Evolutionary conservation across 2,888 invertebrate species (phyloP).

Genomic region (Girardia tigrina): DNA sequence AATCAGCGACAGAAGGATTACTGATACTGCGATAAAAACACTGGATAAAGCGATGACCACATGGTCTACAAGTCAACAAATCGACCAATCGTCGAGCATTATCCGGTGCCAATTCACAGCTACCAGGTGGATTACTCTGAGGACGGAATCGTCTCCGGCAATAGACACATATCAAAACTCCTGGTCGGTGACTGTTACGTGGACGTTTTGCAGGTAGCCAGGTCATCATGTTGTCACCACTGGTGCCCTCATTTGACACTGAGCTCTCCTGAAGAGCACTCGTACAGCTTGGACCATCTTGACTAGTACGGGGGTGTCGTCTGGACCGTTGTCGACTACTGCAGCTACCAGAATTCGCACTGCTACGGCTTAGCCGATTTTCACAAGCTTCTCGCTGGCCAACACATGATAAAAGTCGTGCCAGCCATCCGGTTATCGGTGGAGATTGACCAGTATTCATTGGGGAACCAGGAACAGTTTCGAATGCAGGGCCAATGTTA

Average conservation of each 20-base stretch:
- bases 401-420: neutral
- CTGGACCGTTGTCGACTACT: neutral
- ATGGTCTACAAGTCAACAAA: neutral
- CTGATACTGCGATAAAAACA: constrained; percentile 23
- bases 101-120: constrained; percentile 2
- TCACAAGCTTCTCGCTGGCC: neutral
- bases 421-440: neutral
- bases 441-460: neutral
- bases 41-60: constrained; percentile 2
- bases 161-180: neutral
- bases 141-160: constrained; percentile 16
- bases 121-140: constrained; percentile 4
- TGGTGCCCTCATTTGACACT: neutral
- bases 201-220: neutral
- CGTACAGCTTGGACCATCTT: neutral
- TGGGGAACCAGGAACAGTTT: neutral
- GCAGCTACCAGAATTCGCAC: constrained; percentile 16
- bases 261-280: neutral
- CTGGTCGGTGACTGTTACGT: neutral
- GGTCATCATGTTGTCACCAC: neutral
- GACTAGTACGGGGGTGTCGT: neutral
- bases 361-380: constrained; percentile 12
- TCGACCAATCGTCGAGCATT: neutral
- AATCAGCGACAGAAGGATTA: constrained; percentile 13
- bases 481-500: neutral